These are phyloP conservation scores for Nilaparvata lugens DNA, from an alignment of 1,140 invertebrate genomes.

Conservation along the genomic window DNA sequence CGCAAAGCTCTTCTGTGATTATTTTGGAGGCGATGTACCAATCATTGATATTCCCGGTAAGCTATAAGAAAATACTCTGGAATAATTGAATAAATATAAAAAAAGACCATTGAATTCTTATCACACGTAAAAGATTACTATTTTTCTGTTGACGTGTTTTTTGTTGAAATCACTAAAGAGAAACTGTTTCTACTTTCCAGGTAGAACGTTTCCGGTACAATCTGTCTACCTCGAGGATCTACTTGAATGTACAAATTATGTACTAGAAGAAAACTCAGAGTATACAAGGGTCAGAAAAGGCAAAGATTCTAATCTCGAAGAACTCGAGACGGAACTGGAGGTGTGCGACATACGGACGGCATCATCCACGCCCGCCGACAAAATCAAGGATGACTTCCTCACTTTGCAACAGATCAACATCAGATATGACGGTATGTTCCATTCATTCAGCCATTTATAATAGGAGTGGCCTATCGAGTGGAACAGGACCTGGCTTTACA, in stretches of 20 bases:
- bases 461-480: too few relatives aligned
- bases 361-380: conserved; percentile 41
- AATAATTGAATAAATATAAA: too few relatives aligned
- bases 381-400: conserved; percentile 57
- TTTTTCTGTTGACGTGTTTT: conserved; percentile 9
- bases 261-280: conserved; percentile 60
- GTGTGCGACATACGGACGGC: conserved; percentile 45
- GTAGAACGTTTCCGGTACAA: conserved; percentile 68
- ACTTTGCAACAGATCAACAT: conserved; percentile 49
- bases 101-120: too few relatives aligned
- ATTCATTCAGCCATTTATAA: conserved; percentile 17
- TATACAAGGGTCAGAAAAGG: conserved; percentile 36
- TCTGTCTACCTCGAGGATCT: conserved; percentile 71
- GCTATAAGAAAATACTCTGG: too few relatives aligned
- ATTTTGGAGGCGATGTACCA: conserved; percentile 56
- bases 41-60: conserved; percentile 61
- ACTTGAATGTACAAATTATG: conserved; percentile 54
- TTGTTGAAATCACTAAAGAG: too few relatives aligned
- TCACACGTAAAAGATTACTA: too few relatives aligned
- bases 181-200: too few relatives aligned
- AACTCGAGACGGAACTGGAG: conserved; percentile 47
- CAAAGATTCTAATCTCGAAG: conserved; percentile 37
- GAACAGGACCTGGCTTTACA: too few relatives aligned
- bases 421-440: conserved; percentile 42
- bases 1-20: conserved; percentile 64